These are phyloP conservation scores for Rhamnusium bicolor DNA, from an alignment of 2,888 invertebrate species.

Conservation along the genomic window DNA sequence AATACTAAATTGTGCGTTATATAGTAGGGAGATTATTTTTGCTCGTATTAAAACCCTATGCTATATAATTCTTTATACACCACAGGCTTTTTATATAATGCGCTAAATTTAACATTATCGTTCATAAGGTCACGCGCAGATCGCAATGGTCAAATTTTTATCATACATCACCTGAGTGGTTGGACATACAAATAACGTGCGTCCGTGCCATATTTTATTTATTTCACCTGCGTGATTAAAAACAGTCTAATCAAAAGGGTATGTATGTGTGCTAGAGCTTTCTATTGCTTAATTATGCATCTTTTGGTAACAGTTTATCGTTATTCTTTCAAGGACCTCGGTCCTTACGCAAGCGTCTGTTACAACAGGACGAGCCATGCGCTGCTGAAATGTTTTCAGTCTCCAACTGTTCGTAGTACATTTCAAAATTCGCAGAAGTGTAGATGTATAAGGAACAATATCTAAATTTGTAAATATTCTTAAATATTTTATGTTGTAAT, in stretches of 20 bases:
- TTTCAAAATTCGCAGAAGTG: conserved; percentile 25
- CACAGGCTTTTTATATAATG: background rate
- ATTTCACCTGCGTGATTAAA: conserved; percentile 22
- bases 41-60: too few relatives aligned
- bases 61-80: too few relatives aligned
- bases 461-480: conserved; percentile 13
- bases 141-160: background rate
- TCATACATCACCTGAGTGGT: background rate
- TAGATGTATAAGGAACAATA: background rate
- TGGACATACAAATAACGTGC: background rate
- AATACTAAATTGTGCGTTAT: too few relatives aligned
- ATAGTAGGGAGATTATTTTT: too few relatives aligned
- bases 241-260: background rate
- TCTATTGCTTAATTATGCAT: conserved; percentile 32
- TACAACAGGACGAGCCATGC: conserved; percentile 44
- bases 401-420: conserved; percentile 32
- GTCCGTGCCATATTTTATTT: background rate
- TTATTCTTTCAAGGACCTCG: conserved; percentile 49
- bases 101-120: background rate
- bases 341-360: conserved; percentile 57
- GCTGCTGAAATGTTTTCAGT: conserved; percentile 32
- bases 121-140: background rate
- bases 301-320: conserved; percentile 35
- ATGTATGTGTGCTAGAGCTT: background rate
- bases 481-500: background rate